Conservation (phyloP, 2,888 invertebrate genomes). For the Venusia cambrica region DNA sequence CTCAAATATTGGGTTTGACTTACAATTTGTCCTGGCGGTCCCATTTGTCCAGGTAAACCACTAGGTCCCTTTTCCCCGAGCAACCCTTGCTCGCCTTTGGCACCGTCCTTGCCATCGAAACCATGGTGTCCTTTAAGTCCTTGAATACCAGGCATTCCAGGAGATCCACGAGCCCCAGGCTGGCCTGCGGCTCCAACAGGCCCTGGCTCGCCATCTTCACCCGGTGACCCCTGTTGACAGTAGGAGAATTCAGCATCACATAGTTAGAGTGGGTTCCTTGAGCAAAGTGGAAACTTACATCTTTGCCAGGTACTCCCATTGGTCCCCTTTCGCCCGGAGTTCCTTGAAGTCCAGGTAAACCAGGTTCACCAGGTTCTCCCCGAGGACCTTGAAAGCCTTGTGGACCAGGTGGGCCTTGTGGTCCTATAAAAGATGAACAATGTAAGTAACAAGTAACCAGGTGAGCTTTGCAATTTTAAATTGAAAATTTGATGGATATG, state of each 20-base stretch:
- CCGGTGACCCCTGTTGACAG: slow-evolving; percentile 88
- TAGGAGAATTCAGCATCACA: no score
- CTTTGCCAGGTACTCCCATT: slow-evolving; percentile 87
- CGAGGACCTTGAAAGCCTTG: slow-evolving; percentile 92
- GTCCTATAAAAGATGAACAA: slow-evolving; percentile 46
- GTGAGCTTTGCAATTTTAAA: no score
- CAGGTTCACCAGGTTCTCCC: slow-evolving; percentile 90
- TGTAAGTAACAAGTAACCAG: no score
- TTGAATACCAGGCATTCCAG: slow-evolving; percentile 88
- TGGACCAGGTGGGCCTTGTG: slow-evolving; percentile 79
- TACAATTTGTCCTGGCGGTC: slow-evolving; percentile 86
- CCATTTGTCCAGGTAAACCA: slow-evolving; percentile 86
- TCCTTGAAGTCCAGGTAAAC: slow-evolving; percentile 84
- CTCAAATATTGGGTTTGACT: no score
- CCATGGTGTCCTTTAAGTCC: slow-evolving; percentile 93
- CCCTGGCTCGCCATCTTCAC: slow-evolving; percentile 91
- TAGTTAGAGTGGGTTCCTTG: no score
- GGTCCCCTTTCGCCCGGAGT: slow-evolving; percentile 85
- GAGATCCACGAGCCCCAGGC: slow-evolving; percentile 86
- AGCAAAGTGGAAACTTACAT: no score
- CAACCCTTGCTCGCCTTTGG: slow-evolving; percentile 89
- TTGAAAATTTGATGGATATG: no score
- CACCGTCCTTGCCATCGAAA: slow-evolving; percentile 88
- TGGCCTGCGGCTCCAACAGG: slow-evolving; percentile 86
- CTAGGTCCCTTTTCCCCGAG: slow-evolving; percentile 88